These are phyloP conservation scores for Gorsachius goisagi DNA, from an alignment of 2,113 vertebrate species.

Conservation along the genomic window DNA sequence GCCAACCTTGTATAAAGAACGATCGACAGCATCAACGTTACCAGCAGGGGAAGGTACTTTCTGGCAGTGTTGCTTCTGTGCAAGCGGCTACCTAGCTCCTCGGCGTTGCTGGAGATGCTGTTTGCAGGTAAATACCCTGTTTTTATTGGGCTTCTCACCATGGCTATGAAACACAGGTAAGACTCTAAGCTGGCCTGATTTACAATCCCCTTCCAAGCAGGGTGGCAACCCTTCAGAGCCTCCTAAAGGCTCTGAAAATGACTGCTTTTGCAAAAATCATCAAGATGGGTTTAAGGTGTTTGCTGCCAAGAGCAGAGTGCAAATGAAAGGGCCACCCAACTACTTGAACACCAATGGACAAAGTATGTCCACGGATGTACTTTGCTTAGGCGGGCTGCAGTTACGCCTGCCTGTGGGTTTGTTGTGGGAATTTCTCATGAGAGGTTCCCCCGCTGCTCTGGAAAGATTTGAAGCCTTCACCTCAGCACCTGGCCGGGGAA, in stretches of 20 bases:
- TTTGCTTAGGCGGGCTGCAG: fast-evolving
- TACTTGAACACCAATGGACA: fast-evolving
- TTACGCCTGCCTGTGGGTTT: fast-evolving
- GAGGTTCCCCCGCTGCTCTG: neutral
- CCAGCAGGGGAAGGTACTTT: neutral
- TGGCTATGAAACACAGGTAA: neutral
- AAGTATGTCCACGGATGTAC: fast-evolving
- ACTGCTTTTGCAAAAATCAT: neutral
- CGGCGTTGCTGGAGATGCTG: neutral
- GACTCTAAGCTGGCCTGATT: neutral
- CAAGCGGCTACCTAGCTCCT: neutral
- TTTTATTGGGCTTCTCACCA: neutral
- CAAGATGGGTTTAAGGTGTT: too few relatives aligned
- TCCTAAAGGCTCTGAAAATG: neutral
- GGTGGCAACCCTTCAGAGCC: neutral
- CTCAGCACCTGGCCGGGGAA: too few relatives aligned
- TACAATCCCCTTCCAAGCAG: neutral
- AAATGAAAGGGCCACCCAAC: too few relatives aligned
- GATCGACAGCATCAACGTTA: fast-evolving
- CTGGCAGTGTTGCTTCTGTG: neutral
- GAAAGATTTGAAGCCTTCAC: neutral
- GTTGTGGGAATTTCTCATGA: neutral
- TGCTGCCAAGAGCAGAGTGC: fast-evolving
- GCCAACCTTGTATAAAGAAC: neutral
- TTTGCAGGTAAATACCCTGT: fast-evolving